Evolutionary conservation across 2,113 vertebrate genomes (phyloP).

Genomic region (Crocuta crocuta): DNA sequence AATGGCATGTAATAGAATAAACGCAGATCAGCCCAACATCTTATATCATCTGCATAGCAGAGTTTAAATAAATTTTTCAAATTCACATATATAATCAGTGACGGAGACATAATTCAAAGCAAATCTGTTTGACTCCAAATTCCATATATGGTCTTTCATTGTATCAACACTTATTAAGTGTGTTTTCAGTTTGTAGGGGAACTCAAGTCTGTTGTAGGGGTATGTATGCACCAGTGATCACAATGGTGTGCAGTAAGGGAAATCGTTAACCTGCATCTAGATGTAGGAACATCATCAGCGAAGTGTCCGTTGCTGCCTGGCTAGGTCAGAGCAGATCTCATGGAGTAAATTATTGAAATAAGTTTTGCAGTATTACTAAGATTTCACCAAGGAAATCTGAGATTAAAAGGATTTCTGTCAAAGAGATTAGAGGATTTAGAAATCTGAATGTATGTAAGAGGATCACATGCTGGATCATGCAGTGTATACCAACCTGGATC

Average conservation of each 20-base stretch:
- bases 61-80: conserved; percentile 19
- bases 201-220: not conserved
- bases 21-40: not conserved
- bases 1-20: not conserved
- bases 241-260: not conserved
- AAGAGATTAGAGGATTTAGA: not conserved
- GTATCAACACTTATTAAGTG: not conserved
- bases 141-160: not conserved
- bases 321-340: not conserved
- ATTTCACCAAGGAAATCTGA: not conserved
- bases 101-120: not conserved
- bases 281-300: not conserved
- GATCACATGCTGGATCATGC: not conserved
- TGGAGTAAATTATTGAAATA: not conserved
- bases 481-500: not conserved
- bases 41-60: not conserved
- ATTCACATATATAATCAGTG: not conserved
- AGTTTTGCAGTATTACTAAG: not conserved
- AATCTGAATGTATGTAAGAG: not conserved
- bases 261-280: not conserved
- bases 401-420: not conserved
- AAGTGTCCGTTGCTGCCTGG: not conserved
- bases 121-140: not conserved
- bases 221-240: not conserved
- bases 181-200: not conserved